These are phyloP conservation scores for Macrotis lagotis DNA, from an alignment of 2,113 vertebrate genomes.

Conservation along the genomic window DNA sequence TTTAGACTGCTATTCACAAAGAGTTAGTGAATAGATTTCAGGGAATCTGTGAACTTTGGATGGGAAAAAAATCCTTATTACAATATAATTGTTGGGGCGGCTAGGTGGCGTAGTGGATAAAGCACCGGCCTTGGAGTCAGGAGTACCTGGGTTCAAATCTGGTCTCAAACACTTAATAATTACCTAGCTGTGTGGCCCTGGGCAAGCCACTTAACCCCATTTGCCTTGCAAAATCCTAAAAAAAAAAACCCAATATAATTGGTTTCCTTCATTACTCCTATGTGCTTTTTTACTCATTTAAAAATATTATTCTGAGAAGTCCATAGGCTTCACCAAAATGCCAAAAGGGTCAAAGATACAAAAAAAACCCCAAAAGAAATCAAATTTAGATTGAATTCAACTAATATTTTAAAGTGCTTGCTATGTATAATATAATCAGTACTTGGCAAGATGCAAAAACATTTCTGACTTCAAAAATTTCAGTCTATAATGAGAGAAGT, in stretches of 20 bases:
- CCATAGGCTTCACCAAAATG: not conserved
- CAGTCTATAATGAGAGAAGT: not conserved
- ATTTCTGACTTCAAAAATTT: not conserved
- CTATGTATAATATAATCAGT: not conserved
- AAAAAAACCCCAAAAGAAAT: not conserved
- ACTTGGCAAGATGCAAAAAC: not conserved
- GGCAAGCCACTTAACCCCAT: too few relatives aligned
- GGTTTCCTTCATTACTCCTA: too few relatives aligned
- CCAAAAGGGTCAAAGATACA: not conserved
- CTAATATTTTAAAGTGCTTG: not conserved
- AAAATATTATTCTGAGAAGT: not conserved
- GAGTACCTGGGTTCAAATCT: too few relatives aligned
- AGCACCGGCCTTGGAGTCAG: too few relatives aligned
- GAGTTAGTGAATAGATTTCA: not conserved
- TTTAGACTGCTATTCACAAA: not conserved
- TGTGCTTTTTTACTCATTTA: not conserved
- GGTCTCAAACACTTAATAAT: too few relatives aligned
- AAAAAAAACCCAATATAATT: too few relatives aligned
- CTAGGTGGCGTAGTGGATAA: too few relatives aligned
- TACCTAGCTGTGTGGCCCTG: too few relatives aligned
- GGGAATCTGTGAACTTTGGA: not conserved
- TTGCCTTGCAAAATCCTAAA: too few relatives aligned
- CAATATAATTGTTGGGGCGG: not conserved
- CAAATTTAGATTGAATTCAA: not conserved
- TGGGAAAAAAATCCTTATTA: not conserved